Evolutionary conservation across 2,797 vertebrate genomes (phyloP).

Genomic region (Parambassis ranga): DNA sequence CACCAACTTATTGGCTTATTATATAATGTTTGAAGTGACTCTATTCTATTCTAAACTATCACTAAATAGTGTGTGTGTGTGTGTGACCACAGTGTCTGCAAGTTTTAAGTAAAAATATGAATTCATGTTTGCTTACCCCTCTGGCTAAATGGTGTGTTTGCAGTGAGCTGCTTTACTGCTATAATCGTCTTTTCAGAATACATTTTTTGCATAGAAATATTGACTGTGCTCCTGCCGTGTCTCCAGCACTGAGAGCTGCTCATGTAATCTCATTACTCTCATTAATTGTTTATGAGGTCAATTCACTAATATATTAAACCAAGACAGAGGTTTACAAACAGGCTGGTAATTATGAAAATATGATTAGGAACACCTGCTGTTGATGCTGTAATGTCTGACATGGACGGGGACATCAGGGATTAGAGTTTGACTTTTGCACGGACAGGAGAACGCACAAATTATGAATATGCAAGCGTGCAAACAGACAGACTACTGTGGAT

Average conservation of each 20-base stretch:
- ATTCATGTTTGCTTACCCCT: no score
- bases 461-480: background rate
- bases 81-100: no score
- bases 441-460: conserved; percentile 18
- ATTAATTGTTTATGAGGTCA: conserved; percentile 41
- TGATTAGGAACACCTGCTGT: conserved; percentile 61
- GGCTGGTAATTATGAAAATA: conserved; percentile 45
- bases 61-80: no score
- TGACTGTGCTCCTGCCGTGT: background rate
- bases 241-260: conserved; percentile 24
- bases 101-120: no score
- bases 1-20: no score
- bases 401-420: conserved; percentile 15
- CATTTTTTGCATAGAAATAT: no score
- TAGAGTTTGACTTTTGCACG: conserved; percentile 17
- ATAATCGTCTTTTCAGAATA: no score
- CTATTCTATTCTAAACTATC: no score
- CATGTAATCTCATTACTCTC: conserved; percentile 52
- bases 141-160: no score
- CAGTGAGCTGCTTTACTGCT: no score
- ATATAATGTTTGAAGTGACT: no score
- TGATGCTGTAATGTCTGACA: conserved; percentile 25
- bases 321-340: conserved; percentile 47
- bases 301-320: conserved; percentile 41
- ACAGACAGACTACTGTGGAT: background rate